Base-by-base conservation (phyloP, 1,140 invertebrate species). In the Brachionus manjavacas region DNA sequence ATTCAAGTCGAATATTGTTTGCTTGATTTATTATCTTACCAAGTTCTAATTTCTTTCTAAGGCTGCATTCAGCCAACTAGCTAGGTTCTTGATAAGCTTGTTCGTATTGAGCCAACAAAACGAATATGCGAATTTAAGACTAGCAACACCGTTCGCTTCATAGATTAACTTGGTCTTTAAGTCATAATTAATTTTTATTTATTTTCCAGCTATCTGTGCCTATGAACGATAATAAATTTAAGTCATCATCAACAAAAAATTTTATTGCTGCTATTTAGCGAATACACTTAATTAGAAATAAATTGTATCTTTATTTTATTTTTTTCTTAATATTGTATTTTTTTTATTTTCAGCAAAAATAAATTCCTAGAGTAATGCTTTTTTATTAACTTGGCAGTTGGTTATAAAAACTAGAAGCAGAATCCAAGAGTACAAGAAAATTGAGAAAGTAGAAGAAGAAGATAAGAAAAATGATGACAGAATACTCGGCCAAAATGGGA, bases 241-340 rank as follows among this genome's bases (percentile, higher is more conserved):
- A 76, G 72, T 76, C 72, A 76, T 76, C 35, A 74, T 74, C 20
- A 74, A n/a, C n/a, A n/a, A n/a, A n/a, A 35, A 70, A 14, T 74
- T 41, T 35, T 35, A 35, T 35, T 35, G 31, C 31, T 76, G 25
- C 46, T 76, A 14, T 16, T 68, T 28, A 68, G 68, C 31, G 14
- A 16, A 72, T 72, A 23, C 35, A 41, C 46, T 41, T 76, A 76
- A 76, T 76, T 76, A 76, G 43, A 76, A 76, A 76, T 76, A 76
- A 76, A 76, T 76, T 76, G 72, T 76, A 76, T 76, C 72, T 76
- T 76, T 76, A 76, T 76, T 76, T 72, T 39, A 16, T 39, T 43
- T 68, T 28, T 25, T 28, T 11, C 35, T 28, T 25, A 7, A 35
- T 35, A 6, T 35, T 35, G 31, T 35, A 7, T 35, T 6, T 7